Evolutionary conservation across 2,888 invertebrate species (phyloP), one percentile per base, ranked within the genome.

Genomic region (Diaprepes abbreviatus): DNA sequence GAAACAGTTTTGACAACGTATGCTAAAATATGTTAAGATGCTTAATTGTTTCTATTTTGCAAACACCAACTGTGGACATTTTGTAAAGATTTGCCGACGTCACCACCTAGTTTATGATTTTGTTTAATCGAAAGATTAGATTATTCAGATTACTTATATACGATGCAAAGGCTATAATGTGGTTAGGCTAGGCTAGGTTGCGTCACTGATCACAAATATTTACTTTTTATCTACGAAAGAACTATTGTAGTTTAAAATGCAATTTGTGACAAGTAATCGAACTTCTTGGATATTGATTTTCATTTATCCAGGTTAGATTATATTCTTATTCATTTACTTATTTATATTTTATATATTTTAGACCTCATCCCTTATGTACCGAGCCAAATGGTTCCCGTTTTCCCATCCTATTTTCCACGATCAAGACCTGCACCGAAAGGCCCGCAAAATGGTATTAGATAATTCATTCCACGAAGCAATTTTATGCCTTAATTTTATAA

Each of bases 361-460:
- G 88, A 88, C 87, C 79, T 87, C 87, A 75, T 85, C 87, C 76
- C 86, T 87, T 80, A 84, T 86, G 74, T 86, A 87, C 83, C 85
- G 86, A 82, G 87, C 88, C 81, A 85, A 86, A 84, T 88, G 88
- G 88, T 88, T 88, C 83, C 88, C 88, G 81, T 88, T 88, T 82
- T 86, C 87, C 83, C 86, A 87, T 83, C 87, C 88, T 74, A 86
- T 88, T 82, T 87, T 88, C 84, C 85, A 84, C 79, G 87, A 88
- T 77, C 84, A 85, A 81, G 83, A 80, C 70, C 85, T 86, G 70
- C 87, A 88, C 79, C 40, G 40, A 28, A 64, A 54, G 14, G 73
- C 75, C 21, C 76, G 79, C 70, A 80, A 78, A 77, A 76, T 75
- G 80, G 81, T 81, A 79, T n/a, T 50, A 50, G 48, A 50, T 16